phyloP scores from a whole-genome alignment of 2,113 vertebrate genomes.

The Myrmecophaga tridactyla region DNA sequence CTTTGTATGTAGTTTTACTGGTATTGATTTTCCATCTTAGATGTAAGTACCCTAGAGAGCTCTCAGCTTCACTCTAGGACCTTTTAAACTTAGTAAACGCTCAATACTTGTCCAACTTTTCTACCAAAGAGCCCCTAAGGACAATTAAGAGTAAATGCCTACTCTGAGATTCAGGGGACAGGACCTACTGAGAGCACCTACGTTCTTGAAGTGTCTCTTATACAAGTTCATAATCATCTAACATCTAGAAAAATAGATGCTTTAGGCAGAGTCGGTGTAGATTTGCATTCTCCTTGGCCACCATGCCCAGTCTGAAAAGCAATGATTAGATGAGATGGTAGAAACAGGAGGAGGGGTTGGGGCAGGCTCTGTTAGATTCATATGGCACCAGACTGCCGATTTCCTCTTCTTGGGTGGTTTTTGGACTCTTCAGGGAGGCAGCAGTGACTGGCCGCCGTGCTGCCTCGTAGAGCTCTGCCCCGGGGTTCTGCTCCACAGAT shows the following conservation, averaged over 20 bases:
- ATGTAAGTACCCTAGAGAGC: conserved; percentile 59
- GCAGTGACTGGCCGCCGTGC: background rate
- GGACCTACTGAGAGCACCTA: background rate
- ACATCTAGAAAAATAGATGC: background rate
- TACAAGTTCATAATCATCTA: background rate
- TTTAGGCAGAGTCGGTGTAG: background rate
- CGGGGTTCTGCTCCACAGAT: background rate
- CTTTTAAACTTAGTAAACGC: conserved; percentile 49
- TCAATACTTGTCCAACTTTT: conserved; percentile 39
- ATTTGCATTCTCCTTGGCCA: background rate
- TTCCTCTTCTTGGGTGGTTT: background rate
- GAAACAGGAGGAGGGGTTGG: background rate
- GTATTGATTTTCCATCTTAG: conserved; percentile 44
- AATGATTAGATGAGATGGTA: background rate
- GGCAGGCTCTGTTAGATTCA: background rate
- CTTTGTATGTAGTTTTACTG: conserved; percentile 50
- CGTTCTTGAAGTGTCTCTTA: background rate
- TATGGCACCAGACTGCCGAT: fast-evolving
- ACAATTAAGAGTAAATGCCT: background rate
- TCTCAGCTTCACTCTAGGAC: conserved; percentile 19
- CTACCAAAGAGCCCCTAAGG: background rate
- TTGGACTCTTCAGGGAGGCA: background rate
- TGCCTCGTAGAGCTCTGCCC: background rate
- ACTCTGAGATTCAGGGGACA: background rate
- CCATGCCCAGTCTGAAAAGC: background rate